Percentiles rank a stretch among this genome's conserved stretches.
phyloP scores from a whole-genome alignment of 2,797 vertebrate genomes.

The Pteronotus mesoamericanus region DNA sequence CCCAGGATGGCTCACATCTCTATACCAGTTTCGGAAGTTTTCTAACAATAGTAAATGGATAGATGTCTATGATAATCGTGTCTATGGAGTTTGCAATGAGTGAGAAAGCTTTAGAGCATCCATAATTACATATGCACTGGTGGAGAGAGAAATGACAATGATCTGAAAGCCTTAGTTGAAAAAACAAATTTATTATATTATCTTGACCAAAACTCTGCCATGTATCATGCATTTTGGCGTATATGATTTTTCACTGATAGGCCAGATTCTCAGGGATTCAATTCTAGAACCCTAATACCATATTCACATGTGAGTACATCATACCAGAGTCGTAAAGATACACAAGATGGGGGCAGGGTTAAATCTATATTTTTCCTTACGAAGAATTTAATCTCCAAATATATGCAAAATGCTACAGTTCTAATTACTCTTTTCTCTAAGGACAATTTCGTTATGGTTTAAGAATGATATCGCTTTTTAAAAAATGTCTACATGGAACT shows the following conservation, averaged over 20 bases:
- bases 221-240: not conserved
- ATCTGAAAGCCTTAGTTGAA: not conserved
- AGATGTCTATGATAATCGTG: not conserved
- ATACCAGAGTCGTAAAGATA: not conserved
- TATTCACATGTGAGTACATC: not conserved
- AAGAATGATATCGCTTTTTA: not conserved
- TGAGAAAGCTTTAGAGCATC: not conserved
- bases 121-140: not conserved
- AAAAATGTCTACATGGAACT: not conserved
- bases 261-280: not conserved
- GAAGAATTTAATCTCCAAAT: not conserved
- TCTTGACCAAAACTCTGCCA: not conserved
- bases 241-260: not conserved
- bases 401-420: not conserved
- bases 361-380: not conserved
- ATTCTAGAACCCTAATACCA: not conserved
- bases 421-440: not conserved
- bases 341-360: not conserved
- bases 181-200: not conserved
- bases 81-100: not conserved
- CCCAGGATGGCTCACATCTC: not conserved
- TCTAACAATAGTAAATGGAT: not conserved
- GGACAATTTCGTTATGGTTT: not conserved
- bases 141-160: not conserved
- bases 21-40: not conserved